A percentile compares a stretch with the other conserved stretches of the same genome.
phyloP scores from a whole-genome alignment of 2,113 vertebrate genomes.

The Engraulis encrasicolus region DNA sequence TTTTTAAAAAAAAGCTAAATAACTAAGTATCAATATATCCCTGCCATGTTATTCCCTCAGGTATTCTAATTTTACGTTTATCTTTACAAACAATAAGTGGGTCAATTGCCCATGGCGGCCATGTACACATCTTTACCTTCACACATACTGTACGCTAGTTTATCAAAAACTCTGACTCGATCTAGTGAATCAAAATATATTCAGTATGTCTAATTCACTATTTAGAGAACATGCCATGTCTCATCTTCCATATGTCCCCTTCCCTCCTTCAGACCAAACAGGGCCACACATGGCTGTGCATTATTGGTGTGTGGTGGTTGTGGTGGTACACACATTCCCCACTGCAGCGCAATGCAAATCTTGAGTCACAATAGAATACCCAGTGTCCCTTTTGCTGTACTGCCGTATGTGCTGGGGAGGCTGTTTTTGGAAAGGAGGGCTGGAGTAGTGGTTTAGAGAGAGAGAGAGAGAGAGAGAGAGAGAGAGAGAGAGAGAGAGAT shows the following conservation, averaged over 20 bases:
- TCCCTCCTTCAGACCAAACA: background rate
- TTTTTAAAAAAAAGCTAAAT: no score
- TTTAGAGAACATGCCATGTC: background rate
- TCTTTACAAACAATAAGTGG: background rate
- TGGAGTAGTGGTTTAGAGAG: constrained; percentile 39
- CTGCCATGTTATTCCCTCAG: background rate
- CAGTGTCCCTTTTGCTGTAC: constrained; percentile 23
- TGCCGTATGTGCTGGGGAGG: background rate
- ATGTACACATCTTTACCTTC: background rate
- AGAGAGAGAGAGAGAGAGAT: no score
- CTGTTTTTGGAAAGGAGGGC: constrained; percentile 44
- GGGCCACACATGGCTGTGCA: background rate
- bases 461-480: constrained; percentile 31
- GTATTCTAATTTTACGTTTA: background rate
- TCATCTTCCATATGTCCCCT: background rate
- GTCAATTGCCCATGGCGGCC: background rate
- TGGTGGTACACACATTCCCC: constrained; percentile 11
- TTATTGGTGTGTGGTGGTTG: no score
- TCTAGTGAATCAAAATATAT: background rate
- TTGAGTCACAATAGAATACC: constrained; percentile 16
- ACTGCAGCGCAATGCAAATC: constrained; percentile 19
- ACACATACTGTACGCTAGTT: background rate
- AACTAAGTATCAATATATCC: no score
- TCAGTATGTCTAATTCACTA: background rate
- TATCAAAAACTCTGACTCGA: background rate